These are phyloP conservation scores for Apaloderma vittatum DNA, from an alignment of 2,113 vertebrate species.

Conservation along the genomic window DNA sequence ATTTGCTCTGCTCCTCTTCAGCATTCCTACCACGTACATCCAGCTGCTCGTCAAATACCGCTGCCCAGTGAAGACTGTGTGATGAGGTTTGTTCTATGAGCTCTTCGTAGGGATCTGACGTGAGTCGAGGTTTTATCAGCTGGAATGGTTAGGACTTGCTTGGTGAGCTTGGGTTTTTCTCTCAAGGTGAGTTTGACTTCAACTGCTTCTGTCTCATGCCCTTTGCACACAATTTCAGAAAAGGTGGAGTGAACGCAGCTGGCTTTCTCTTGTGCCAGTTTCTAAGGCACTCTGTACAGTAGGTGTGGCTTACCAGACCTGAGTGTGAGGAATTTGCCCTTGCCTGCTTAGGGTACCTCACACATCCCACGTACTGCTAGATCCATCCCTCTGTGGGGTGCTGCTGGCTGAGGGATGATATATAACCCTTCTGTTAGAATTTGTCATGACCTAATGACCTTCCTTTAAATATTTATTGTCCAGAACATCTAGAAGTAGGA, in stretches of 20 bases:
- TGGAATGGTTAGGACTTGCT: background rate
- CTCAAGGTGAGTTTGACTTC: background rate
- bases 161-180: background rate
- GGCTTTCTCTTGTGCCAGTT: background rate
- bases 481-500: conserved; percentile 61
- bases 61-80: background rate
- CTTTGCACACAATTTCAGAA: background rate
- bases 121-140: background rate
- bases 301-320: background rate
- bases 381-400: conserved; percentile 40
- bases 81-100: background rate
- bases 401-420: conserved; percentile 50
- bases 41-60: background rate
- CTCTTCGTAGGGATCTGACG: background rate
- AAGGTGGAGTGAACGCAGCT: background rate
- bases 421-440: conserved; percentile 54
- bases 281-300: background rate
- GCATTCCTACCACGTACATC: background rate
- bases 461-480: conserved; percentile 73
- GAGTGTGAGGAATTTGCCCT: accelerated
- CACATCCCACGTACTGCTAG: background rate
- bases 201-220: background rate
- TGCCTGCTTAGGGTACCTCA: background rate
- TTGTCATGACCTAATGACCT: conserved; percentile 51
- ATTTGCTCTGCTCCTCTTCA: background rate